Base-by-base conservation (phyloP, 2,888 invertebrate species). In the Scrobipalpa costella region DNA sequence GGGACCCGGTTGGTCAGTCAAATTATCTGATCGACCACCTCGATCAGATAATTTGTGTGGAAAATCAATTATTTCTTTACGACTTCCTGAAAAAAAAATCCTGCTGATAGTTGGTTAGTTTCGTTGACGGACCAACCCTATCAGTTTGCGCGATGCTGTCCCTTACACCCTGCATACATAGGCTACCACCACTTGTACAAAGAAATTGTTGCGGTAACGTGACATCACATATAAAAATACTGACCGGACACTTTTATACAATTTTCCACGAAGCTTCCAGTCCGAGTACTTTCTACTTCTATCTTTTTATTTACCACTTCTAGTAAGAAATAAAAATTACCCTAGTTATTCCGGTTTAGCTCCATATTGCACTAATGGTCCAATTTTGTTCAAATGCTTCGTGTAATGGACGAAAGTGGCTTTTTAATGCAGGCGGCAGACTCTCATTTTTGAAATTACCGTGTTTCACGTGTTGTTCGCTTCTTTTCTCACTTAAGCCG, bases 331-430 rank as follows among this genome's bases (percentile, higher is more conserved):
- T 38, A 38, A 38, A 9, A 57, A 38, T 17, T 17, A 13, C 38
- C 38, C 38, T 57, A 57, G 38, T 44, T 33, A 44, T 44, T 44
- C 40, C 59, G 59, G 44, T 44, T 44, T 44, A 44, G 38, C 59
- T 59, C 33, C 59, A 59, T 59, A 59, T 27, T 59, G 59, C 59
- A 59, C 59, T 59, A 59, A 59, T 59, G 59, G 59, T 44, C 44
- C 59, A 59, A 59, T 59, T 59, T 57, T 57, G 38, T 55, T 55
- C 55, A 55, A 55, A 55, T 55, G 55, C 55, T 55, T 34, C 55
- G 55, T 55, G n/a, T 55, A 55, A 55, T 55, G 34, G 55, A 33
- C 34, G 55, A 55, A 55, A 55, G 55, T 55, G 55, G 55, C 34
- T 55, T 55, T 55, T 27, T 55, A 55, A 55, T 55, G 55, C 55